A percentile compares a stretch with the other conserved stretches of the same genome.
These are phyloP conservation scores for Serinus canaria DNA, from an alignment of 2,113 vertebrate genomes.

Conservation along the genomic window DNA sequence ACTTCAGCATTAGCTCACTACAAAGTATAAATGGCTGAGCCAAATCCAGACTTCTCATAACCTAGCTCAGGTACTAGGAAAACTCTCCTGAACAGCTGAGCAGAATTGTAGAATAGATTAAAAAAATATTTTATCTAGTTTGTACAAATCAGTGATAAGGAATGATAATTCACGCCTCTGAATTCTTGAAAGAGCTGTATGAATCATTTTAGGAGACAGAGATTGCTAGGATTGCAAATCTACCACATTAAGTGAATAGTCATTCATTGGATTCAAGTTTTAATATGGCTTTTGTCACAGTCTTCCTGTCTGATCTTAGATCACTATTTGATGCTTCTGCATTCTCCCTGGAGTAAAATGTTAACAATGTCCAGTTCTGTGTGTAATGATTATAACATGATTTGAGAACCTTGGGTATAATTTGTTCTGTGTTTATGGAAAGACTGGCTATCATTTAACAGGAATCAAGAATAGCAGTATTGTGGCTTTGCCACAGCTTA, in stretches of 20 bases:
- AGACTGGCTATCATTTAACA: not conserved
- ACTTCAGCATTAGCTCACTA: not conserved
- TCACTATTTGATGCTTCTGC: not conserved
- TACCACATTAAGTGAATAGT: not conserved
- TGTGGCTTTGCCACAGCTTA: not conserved
- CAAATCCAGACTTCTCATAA: not conserved
- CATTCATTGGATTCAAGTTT: not conserved
- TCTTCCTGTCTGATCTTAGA: not conserved
- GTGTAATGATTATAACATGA: not conserved
- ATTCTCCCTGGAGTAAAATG: not conserved
- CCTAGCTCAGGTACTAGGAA: not conserved
- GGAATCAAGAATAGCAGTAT: not conserved
- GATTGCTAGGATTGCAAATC: not conserved
- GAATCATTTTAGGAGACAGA: not conserved
- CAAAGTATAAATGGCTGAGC: not conserved
- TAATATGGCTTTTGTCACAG: not conserved
- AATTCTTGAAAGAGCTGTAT: not conserved
- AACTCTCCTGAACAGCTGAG: not conserved
- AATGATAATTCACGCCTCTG: conserved; percentile 5
- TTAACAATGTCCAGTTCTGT: not conserved
- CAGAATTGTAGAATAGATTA: not conserved
- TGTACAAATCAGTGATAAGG: not conserved
- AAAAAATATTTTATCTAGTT: not conserved
- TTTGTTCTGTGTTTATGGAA: not conserved
- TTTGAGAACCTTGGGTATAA: not conserved